Conservation (phyloP, 2,888 invertebrate species). For the Taphrorychus bicolor region DNA sequence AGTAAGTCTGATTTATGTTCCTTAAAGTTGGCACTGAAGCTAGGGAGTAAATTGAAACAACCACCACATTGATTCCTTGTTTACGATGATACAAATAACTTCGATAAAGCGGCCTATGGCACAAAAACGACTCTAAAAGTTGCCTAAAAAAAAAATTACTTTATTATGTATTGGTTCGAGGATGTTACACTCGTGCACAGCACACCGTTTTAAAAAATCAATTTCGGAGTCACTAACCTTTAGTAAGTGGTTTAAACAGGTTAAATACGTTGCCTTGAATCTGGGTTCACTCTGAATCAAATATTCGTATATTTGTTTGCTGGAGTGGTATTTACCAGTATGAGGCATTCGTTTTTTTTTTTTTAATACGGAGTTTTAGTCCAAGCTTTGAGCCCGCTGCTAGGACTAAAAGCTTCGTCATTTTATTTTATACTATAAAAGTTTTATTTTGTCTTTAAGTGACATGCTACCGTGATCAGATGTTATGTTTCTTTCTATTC, state of each 20-base stretch:
- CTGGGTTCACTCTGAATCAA: too few relatives aligned
- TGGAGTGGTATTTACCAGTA: too few relatives aligned
- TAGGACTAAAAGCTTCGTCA: neutral
- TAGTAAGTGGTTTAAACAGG: neutral
- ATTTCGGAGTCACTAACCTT: slow-evolving; percentile 5
- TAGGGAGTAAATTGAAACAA: slow-evolving; percentile 22
- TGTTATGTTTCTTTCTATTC: too few relatives aligned
- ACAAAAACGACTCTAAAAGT: neutral
- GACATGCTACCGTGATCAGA: too few relatives aligned
- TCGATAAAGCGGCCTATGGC: slow-evolving; percentile 23
- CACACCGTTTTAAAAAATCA: slow-evolving; percentile 9
- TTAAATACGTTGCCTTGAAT: neutral
- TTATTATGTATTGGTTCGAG: neutral
- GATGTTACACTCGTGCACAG: slow-evolving; percentile 18
- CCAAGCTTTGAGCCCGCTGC: neutral
- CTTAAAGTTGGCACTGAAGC: slow-evolving; percentile 42
- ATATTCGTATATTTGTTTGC: too few relatives aligned
- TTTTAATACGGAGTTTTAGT: neutral
- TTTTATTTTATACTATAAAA: too few relatives aligned
- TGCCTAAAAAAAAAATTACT: neutral
- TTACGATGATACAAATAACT: slow-evolving; percentile 13
- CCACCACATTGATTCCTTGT: neutral
- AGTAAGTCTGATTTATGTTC: slow-evolving; percentile 50
- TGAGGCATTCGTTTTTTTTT: neutral
- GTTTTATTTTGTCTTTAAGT: too few relatives aligned